Evolutionary conservation across 1,140 invertebrate species (phyloP).

Genomic region (Brachionus asplanchnoidis): DNA sequence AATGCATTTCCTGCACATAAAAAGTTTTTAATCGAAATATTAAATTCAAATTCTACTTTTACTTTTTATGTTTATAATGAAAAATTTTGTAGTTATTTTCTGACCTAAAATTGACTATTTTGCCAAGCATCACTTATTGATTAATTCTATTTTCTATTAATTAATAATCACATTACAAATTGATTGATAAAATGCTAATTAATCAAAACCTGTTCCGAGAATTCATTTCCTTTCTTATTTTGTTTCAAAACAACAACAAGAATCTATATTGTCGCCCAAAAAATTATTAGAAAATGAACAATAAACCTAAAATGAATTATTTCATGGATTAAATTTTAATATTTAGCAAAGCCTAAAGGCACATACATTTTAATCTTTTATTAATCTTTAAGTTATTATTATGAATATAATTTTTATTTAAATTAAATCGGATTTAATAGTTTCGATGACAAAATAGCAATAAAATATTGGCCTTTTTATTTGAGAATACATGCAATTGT

Average conservation of each 20-base stretch:
- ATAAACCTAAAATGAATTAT: not conserved
- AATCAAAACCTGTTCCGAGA: not conserved
- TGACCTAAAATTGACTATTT: too few species aligned
- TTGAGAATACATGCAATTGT: not conserved
- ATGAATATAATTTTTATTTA: too few species aligned
- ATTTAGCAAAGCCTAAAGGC: too few species aligned
- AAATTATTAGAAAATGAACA: not conserved
- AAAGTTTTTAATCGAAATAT: not conserved
- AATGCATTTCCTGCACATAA: not conserved
- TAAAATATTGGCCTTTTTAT: too few species aligned
- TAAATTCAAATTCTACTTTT: not conserved
- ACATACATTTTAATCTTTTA: too few species aligned
- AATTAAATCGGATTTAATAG: too few species aligned
- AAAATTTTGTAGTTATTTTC: too few species aligned
- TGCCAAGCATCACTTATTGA: not conserved
- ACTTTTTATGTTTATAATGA: too few species aligned
- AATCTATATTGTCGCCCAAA: not conserved
- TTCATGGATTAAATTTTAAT: not conserved
- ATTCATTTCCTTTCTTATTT: not conserved
- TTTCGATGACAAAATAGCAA: too few species aligned
- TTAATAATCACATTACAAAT: not conserved
- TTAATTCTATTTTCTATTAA: not conserved
- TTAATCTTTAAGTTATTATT: too few species aligned
- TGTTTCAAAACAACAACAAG: not conserved
- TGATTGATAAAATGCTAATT: not conserved